These are phyloP conservation scores for Enteromius thamalakanensis DNA, from an alignment of 2,797 vertebrate genomes.

Conservation along the genomic window DNA sequence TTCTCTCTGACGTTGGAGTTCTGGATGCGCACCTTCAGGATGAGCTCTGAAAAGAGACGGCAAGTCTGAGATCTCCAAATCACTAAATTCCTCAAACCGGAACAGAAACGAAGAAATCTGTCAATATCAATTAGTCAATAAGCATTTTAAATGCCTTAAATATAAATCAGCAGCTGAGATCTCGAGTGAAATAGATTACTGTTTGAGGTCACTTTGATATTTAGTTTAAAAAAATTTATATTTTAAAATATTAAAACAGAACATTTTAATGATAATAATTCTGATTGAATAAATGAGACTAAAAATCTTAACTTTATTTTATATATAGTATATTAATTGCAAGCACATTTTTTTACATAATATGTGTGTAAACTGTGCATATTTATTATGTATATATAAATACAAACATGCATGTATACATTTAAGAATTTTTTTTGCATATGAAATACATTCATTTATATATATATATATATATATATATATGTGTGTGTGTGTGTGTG, in stretches of 20 bases:
- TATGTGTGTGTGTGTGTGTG: too few species aligned
- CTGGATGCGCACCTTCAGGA: slow-evolving; percentile 96
- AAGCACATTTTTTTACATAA: too few species aligned
- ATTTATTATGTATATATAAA: not conserved
- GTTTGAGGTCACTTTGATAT: not conserved
- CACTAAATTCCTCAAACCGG: not conserved
- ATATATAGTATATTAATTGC: not conserved
- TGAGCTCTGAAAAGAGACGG: slow-evolving; percentile 81
- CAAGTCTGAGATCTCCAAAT: not conserved
- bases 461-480: not conserved
- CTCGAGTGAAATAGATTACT: not conserved
- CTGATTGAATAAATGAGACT: not conserved
- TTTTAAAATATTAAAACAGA: not conserved
- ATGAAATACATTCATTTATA: too few species aligned
- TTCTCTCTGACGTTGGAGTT: slow-evolving; percentile 91
- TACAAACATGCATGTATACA: not conserved
- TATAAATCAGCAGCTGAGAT: not conserved
- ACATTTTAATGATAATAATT: not conserved
- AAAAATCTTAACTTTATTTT: not conserved
- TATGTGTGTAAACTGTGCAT: too few species aligned
- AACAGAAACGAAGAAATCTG: too few species aligned
- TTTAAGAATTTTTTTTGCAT: too few species aligned
- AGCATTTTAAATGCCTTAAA: too few species aligned
- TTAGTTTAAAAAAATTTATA: not conserved
- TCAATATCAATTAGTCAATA: too few species aligned